A percentile compares a stretch with the other conserved stretches of the same genome.
phyloP scores from a whole-genome alignment of 2,888 invertebrate species.

The Zygaena filipendulae region DNA sequence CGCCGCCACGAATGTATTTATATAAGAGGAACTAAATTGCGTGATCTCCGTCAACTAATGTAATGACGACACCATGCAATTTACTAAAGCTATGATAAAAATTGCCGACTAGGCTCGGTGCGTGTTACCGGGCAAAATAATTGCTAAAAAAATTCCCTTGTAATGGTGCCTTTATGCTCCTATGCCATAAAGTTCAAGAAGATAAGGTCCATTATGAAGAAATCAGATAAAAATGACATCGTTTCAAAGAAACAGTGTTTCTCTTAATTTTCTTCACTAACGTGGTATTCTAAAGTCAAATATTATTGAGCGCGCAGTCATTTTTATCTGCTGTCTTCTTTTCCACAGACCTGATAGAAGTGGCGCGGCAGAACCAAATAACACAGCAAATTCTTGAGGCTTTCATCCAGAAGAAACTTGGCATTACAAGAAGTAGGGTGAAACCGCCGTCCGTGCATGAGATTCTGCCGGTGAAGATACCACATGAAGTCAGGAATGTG shows the following conservation, averaged over 20 bases:
- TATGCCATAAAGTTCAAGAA: too few relatives aligned
- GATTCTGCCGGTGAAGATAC: conserved; percentile 66
- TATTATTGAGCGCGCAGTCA: conserved; percentile 42
- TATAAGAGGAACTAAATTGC: too few relatives aligned
- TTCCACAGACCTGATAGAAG: conserved; percentile 66
- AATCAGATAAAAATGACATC: conserved; percentile 66
- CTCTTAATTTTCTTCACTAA: conserved; percentile 17
- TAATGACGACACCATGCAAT: too few relatives aligned
- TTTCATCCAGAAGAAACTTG: conserved; percentile 76
- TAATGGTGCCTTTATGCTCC: too few relatives aligned
- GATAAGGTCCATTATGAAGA: too few relatives aligned
- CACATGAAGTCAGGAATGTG: conserved; percentile 25
- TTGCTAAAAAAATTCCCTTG: too few relatives aligned
- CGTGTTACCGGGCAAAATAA: too few relatives aligned
- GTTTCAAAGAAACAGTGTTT: too few relatives aligned
- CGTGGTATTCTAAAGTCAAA: conserved; percentile 18
- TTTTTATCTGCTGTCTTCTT: conserved; percentile 64
- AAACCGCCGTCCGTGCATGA: conserved; percentile 72
- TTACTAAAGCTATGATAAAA: too few relatives aligned
- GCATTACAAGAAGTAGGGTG: conserved; percentile 59
- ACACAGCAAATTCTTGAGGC: conserved; percentile 81
- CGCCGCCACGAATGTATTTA: too few relatives aligned
- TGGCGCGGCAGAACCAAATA: conserved; percentile 80
- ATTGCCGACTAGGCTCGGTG: too few relatives aligned
- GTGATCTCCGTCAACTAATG: too few relatives aligned